phyloP scores from a whole-genome alignment of 2,797 vertebrate genomes.

The Hoplostethus mediterraneus region DNA sequence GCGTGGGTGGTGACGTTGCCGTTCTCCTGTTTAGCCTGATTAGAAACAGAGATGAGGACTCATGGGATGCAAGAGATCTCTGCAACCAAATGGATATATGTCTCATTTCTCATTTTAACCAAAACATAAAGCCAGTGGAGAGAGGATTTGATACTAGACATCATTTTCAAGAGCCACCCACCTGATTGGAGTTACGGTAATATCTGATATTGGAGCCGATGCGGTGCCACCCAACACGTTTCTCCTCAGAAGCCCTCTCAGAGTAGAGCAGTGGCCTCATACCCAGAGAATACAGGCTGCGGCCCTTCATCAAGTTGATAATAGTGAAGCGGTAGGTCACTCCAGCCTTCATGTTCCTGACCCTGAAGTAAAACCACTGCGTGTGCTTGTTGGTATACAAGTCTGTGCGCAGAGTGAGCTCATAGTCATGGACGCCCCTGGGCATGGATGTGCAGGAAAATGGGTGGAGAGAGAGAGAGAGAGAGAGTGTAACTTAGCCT shows the following conservation, averaged over 20 bases:
- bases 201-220: constrained; percentile 86
- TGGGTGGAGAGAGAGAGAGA: not conserved
- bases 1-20: constrained; percentile 5
- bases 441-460: not conserved
- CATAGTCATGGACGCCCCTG: constrained; percentile 89
- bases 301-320: constrained; percentile 91
- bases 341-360: constrained; percentile 88
- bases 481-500: not conserved
- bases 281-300: constrained; percentile 90
- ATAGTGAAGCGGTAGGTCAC: constrained; percentile 92
- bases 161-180: constrained; percentile 24
- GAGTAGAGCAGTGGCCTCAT: constrained; percentile 94
- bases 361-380: constrained; percentile 97
- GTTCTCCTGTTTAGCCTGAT: constrained; percentile 62
- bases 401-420: constrained; percentile 90
- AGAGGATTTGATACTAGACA: no score
- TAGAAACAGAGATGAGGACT: constrained; percentile 18
- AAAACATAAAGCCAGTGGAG: no score
- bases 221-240: constrained; percentile 87
- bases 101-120: no score
- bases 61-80: not conserved
- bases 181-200: constrained; percentile 76
- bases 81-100: not conserved
- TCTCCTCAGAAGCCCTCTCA: constrained; percentile 79
- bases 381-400: constrained; percentile 94